Base-by-base conservation (phyloP, 2,113 vertebrate genomes). In the Onychostoma macrolepis region DNA sequence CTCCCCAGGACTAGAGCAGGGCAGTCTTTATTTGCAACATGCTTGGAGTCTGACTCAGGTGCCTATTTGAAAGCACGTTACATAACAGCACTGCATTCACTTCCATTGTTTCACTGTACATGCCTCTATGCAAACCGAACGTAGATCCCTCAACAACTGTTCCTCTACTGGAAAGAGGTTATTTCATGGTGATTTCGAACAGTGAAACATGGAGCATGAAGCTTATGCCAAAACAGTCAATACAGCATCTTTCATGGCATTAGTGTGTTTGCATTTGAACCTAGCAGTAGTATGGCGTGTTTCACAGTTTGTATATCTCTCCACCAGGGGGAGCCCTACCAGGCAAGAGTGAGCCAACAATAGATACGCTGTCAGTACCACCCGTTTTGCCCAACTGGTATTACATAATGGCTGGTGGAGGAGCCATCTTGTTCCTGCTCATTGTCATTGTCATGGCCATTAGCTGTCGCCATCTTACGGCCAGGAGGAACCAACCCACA, bases 321-420 rank as follows among this genome's bases (percentile, higher is more conserved):
- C 96, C 97, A 97, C 95, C 97, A 99, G 97, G 97, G 97, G 97
- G 96, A 96, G 97, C 96, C 95, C 96, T 97, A 94, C 97, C 95
- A 90, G 96, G 95, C 95, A 96, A 96, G 93, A 95, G 95, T 93
- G 95, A 96, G 94, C 97, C 97, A 95, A 97, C 97, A 93, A 96
- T 97, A 96, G 96, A 96, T 95, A 96, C 97, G 93, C 95, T 97
- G 95, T 95, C 96, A 94, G 96, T 98, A 96, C 97, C 97, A 94
- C 97, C 97, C 94, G 96, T 99, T 93, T 97, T 97, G 96, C 96
- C 97, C 97, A 98, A 97, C 97, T 99, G 98, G 98, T 99, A 99
- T 98, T 99, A 99, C 97, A 96, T 98, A 93, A 97, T 99, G 96
- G 98, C 98, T 89, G 97, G 96, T 87, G 98, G 97, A 92, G 98